Base-by-base conservation (phyloP, 2,113 vertebrate species). In the Silurus asotus region DNA sequence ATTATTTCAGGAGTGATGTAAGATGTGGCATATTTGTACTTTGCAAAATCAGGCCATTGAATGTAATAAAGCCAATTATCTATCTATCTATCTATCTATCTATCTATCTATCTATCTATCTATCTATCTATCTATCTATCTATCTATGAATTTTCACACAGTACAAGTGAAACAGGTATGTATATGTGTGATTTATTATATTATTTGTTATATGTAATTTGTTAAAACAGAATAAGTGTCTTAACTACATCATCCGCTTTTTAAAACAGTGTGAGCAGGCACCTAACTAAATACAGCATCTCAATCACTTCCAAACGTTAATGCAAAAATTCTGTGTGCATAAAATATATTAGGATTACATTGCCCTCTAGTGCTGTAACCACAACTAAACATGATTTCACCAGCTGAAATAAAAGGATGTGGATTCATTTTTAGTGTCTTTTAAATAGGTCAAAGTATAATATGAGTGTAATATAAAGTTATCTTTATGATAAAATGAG, bases 331-430 rank as follows among this genome's bases (percentile, higher is more conserved):
- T 17, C 0, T 4, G 1, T 45, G 23, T 17, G 13, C 23, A 17
- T 25, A 25, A 3, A 55, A 28, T 82, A 85, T 2, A 20, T 69
- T 69, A 17, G 25, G 8, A 55, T 28, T 55, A 53, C 23, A 72
- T 19, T 70, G 74, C 37, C 87, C 64, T 48, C 87, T 88, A 65
- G 81, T 88, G 84, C 64, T 80, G 11, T 55, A 72, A 70, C 25
- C 48, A 25, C 8, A 51, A 48, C 70, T 65, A 58, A 72, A 49
- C 17, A 59, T 37, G 5, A 69, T 82, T 2, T 69, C 1, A 20
- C 4, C 19, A 11, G 56, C 6, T 80, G 17, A 80, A 80, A 80
- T 45, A 56, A 78, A 15, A 37, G 76, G 55, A 74, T 74, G 45
- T 74, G 8, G 45, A 20, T 37, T 37, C 2, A 37, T 37, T 37